Base-by-base conservation (phyloP, 2,888 invertebrate species). In the Dorcus parallelipipedus region DNA sequence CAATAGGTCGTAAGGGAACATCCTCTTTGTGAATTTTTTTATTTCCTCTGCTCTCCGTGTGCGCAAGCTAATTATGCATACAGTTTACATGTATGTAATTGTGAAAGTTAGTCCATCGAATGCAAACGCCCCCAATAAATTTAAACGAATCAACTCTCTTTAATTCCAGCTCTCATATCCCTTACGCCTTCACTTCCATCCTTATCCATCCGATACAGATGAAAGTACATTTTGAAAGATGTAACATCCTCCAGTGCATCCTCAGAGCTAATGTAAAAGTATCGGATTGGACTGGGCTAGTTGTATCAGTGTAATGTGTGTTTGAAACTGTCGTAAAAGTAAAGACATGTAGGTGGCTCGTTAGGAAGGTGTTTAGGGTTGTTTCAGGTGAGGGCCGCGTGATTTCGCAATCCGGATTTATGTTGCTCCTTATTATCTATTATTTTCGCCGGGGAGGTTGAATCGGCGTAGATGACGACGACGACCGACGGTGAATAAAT, bases 251-350 rank as follows among this genome's bases (percentile, higher is more conserved):
- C n/a, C 20, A 10, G 40, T 39, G 20, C 42, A 49, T 26, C 14
- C 26, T 50, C 41, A 38, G 26, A 38, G 26, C 33, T 52, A 40
- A 41, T 42, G 51, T 14, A 41, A 17, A 50, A 40, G 56, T 33
- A 40, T 49, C 33, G 40, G 26, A 50, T 56, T 49, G 56, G 23
- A 45, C 41, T 38, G 41, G 43, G 49, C 14, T 20, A 60, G 62
- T 64, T 67, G 64, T 66, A 64, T 65, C 64, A 59, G 62, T 62
- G 66, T 68, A 68, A 68, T 68, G 68, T 56, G 64, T 67, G 68
- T 68, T 68, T 59, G 59, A 56, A 68, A 68, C 67, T 66, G 68
- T 68, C 68, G 68, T 68, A 67, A 68, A 68, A 67, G 64, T 64
- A 58, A 64, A 66, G 66, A 64, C 64, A 64, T 66, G 66, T 66